Conservation (phyloP, 2,888 invertebrate species). For the Drosophila nigritarsus region DNA sequence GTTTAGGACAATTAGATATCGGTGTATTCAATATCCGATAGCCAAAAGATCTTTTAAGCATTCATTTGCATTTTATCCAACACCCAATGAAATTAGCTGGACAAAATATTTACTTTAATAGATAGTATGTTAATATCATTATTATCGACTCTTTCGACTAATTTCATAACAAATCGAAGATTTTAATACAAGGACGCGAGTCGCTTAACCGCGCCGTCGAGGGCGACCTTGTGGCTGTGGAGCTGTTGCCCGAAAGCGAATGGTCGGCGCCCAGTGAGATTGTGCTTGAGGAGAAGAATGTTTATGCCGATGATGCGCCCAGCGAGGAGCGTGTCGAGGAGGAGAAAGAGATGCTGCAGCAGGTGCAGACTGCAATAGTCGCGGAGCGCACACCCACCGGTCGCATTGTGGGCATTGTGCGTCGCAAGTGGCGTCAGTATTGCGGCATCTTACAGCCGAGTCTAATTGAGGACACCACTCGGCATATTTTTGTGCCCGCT, state of each 20-base stretch:
- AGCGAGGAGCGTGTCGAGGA: slow-evolving; percentile 67
- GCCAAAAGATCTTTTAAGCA: not conserved
- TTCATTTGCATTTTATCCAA: not conserved
- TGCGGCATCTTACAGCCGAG: slow-evolving; percentile 97
- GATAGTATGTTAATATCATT: not conserved
- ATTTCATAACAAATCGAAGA: slow-evolving; percentile 84
- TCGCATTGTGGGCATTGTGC: slow-evolving; percentile 96
- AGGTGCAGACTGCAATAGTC: slow-evolving; percentile 64
- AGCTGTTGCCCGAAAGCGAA: slow-evolving; percentile 93
- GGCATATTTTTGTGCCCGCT: slow-evolving; percentile 97
- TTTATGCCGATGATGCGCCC: slow-evolving; percentile 88
- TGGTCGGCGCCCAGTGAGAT: slow-evolving; percentile 97
- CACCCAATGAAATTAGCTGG: not conserved
- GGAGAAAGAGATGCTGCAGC: slow-evolving; percentile 86
- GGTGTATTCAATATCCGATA: not conserved
- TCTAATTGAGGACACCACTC: slow-evolving; percentile 88
- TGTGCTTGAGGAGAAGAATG: slow-evolving; percentile 89
- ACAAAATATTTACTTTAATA: not conserved
- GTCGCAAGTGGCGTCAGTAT: slow-evolving; percentile 98
- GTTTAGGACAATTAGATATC: not conserved
- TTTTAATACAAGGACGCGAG: slow-evolving; percentile 93
- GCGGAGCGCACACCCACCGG: slow-evolving; percentile 88
- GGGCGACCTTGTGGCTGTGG: slow-evolving; percentile 96
- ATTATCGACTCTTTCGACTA: not conserved
- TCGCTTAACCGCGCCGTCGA: slow-evolving; percentile 97